phyloP scores from a whole-genome alignment of 2,888 invertebrate genomes.

The Drepana falcataria region DNA sequence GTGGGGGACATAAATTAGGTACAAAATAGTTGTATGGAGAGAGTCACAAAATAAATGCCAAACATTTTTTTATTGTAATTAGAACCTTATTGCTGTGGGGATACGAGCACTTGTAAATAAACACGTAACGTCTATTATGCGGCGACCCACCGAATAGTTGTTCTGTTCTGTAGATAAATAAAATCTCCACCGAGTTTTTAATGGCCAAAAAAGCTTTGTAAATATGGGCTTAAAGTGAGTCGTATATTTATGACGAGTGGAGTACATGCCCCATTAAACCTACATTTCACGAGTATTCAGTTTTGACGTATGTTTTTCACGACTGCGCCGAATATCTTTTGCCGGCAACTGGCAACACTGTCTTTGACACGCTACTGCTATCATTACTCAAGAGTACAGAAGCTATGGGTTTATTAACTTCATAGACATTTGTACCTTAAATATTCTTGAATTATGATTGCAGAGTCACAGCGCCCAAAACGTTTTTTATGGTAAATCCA shows the following conservation, averaged over 20 bases:
- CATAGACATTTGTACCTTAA: too few relatives aligned
- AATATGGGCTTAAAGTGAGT: constrained; percentile 44
- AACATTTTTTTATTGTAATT: constrained; percentile 60
- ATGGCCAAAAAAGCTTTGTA: constrained; percentile 73
- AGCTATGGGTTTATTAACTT: too few relatives aligned
- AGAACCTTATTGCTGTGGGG: constrained; percentile 39
- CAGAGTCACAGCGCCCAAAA: too few relatives aligned
- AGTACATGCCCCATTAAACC: constrained; percentile 25
- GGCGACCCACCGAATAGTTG: constrained; percentile 65
- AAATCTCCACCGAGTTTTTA: constrained; percentile 59
- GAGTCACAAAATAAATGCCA: constrained; percentile 77
- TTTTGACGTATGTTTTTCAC: constrained; percentile 1
- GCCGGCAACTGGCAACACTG: background rate
- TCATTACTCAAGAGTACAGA: too few relatives aligned
- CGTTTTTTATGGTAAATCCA: too few relatives aligned
- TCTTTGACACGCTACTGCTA: too few relatives aligned
- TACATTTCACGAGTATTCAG: constrained; percentile 21
- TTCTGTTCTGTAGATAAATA: constrained; percentile 44
- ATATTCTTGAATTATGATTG: too few relatives aligned
- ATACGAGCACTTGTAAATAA: constrained; percentile 57
- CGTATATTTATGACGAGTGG: constrained; percentile 14
- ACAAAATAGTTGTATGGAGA: constrained; percentile 63
- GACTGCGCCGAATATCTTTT: background rate
- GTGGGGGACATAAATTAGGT: constrained; percentile 41
- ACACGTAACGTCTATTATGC: constrained; percentile 53